Base-by-base conservation (phyloP, 2,888 invertebrate species). In the Caenorhabditis sinica region DNA sequence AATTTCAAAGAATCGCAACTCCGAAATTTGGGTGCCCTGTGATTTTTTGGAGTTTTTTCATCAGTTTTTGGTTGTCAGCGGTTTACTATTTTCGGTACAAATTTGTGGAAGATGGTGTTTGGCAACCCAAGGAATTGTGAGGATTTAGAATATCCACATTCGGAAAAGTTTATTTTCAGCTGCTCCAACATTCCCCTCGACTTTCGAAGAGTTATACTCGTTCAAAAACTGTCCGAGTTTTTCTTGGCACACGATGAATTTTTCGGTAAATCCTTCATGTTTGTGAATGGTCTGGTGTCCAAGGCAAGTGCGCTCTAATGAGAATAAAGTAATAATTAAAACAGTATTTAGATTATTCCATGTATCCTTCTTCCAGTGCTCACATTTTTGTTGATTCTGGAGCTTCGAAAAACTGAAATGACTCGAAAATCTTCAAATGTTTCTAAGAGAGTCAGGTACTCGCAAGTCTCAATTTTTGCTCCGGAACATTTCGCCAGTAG, bases 281-380 rank as follows among this genome's bases (percentile, higher is more conserved):
- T 56, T 15, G 20, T 25, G 3, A 56, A 28, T 28, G 56, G 56
- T 6, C 11, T 25, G 28, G 56, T 56, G 9, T 23, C 56, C 15
- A 56, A 56, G 17, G 56, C 25, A 25, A 13, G 28, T 56, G 3
- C 15, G 23, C 23, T 56, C 23, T 23, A 51, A 20, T 20, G 51
- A 51, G 28, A 56, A 56, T 28, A 28, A 56, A 56, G 15, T 1
- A 20, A 1, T 15, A n/a, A 3, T 28, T 25, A 4, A 13, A 28
- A 56, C 11, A n/a, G n/a, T 11, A 8, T 68, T 33, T 53, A 68
- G 72, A 72, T 72, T 8, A 58, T 72, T 20, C 72, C 72, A 45
- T 28, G 60, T 8, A 2, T 45, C 45, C 13, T 72, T 17, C 33
- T 72, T 6, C 72, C 72, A 1, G 45, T 72, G 30, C 56, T 72